phyloP scores from a whole-genome alignment of 2,888 invertebrate species.

The Limnephilus marmoratus region DNA sequence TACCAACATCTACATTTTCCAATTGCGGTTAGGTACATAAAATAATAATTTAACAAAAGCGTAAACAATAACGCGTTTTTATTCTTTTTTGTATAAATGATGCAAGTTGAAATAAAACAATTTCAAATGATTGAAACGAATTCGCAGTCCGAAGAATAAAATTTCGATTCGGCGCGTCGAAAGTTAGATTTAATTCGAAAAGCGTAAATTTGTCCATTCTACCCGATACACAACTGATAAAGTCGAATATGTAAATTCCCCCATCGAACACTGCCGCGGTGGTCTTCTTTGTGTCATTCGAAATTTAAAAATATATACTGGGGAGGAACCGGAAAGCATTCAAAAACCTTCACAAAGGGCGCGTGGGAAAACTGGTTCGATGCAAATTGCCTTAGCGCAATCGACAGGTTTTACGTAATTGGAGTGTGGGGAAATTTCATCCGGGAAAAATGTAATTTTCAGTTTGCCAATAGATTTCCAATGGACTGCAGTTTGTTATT shows the following conservation, averaged over 20 bases:
- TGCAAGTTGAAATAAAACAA: background rate
- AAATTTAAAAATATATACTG: conserved; percentile 4
- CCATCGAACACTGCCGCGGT: background rate
- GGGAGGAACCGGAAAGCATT: background rate
- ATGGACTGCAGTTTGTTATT: background rate
- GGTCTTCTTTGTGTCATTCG: conserved; percentile 20
- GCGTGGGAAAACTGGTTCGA: background rate
- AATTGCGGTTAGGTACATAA: no score
- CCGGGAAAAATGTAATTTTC: conserved; percentile 28
- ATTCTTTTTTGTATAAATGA: background rate
- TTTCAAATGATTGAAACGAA: background rate
- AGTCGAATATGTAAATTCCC: background rate
- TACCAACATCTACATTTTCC: no score
- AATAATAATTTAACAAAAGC: no score
- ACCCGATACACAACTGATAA: background rate
- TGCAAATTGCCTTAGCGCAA: conserved; percentile 40
- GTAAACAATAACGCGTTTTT: background rate
- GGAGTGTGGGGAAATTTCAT: conserved; percentile 3
- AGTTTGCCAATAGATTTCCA: conserved; percentile 4
- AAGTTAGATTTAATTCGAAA: background rate
- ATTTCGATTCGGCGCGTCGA: background rate
- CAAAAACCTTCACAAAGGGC: conserved; percentile 4
- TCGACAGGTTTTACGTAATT: conserved; percentile 31
- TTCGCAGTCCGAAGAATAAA: background rate
- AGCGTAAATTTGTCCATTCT: background rate